Evolutionary conservation across 1,140 invertebrate species (phyloP).

Genomic region (Drosophila parvula): DNA sequence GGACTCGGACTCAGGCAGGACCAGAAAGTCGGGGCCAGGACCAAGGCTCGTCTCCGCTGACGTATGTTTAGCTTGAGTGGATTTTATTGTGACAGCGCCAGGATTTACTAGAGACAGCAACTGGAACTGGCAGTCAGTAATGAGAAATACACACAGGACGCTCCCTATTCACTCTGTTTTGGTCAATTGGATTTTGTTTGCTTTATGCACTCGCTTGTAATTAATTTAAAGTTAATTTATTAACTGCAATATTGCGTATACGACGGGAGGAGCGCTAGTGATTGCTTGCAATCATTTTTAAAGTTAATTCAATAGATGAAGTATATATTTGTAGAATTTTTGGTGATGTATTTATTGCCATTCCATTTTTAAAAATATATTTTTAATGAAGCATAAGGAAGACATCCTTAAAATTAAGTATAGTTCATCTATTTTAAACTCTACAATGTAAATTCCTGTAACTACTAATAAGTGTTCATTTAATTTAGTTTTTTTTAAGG

Average conservation of each 20-base stretch:
- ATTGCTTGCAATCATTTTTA: too few species aligned
- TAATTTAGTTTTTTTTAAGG: too few species aligned
- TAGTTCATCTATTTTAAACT: too few species aligned
- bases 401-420: too few species aligned
- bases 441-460: too few species aligned
- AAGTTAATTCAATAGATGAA: too few species aligned
- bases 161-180: background rate
- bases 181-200: constrained; percentile 42
- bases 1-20: constrained; percentile 1
- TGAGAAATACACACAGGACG: constrained; percentile 48
- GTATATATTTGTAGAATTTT: too few species aligned
- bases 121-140: constrained; percentile 74
- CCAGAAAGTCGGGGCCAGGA: constrained; percentile 16
- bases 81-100: constrained; percentile 81
- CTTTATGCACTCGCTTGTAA: constrained; percentile 63
- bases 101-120: constrained; percentile 76
- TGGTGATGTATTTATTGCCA: too few species aligned
- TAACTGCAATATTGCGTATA: constrained; percentile 9
- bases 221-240: constrained; percentile 59
- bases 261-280: background rate
- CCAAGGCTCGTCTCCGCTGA: constrained; percentile 67
- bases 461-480: too few species aligned
- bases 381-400: too few species aligned
- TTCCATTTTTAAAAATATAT: too few species aligned
- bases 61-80: constrained; percentile 81